Evolutionary conservation across 2,888 invertebrate species (phyloP), one percentile per base, ranked within the genome.

Genomic region (Celastrina argiolus): DNA sequence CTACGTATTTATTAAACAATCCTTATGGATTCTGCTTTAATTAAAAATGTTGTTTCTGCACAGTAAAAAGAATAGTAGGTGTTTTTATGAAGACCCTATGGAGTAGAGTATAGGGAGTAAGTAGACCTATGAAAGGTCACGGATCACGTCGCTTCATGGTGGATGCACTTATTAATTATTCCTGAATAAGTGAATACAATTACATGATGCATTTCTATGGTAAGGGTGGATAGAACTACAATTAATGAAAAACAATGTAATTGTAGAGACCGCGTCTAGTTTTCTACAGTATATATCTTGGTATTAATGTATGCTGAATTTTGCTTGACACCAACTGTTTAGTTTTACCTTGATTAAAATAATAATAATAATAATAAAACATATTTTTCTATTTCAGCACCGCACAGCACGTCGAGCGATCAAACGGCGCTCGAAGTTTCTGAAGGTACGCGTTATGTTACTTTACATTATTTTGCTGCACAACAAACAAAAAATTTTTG

Each of bases 391-490:
- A 76, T 94, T 94, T 74, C 93, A 95, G 95, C 95, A 83, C 95
- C 95, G n/a, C n/a, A n/a, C n/a, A n/a, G n/a, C 72, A 87, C 94
- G 76, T 81, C 93, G 71, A 91, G 92, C 79, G 93, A 94, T 76
- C 92, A 92, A 74, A 92, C 94, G 70, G 92, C 93, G 77, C 84
- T 94, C 81, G 94, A 94, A 83, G 90, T 93, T 80, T 94, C 94
- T 81, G 93, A 94, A 82, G 87, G 90, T 90, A 77, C n/a, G 28
- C 5, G 22, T 26, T 51, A n/a, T 3, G 10, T 12, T 12, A 36
- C 14, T 51, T 45, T 16, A 2, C 42, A 6, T 42, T 4, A 42
- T 0, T 1, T 41, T 14, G n/a, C 12, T 12, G 12, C 4, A 34
- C 34, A 36, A 39, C 39, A 39, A 39, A 39, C 39, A n/a, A n/a